Evolutionary conservation across 2,113 vertebrate species (phyloP), one percentile per base, ranked within the genome.

Genomic region (Trochalopteron elliotii): DNA sequence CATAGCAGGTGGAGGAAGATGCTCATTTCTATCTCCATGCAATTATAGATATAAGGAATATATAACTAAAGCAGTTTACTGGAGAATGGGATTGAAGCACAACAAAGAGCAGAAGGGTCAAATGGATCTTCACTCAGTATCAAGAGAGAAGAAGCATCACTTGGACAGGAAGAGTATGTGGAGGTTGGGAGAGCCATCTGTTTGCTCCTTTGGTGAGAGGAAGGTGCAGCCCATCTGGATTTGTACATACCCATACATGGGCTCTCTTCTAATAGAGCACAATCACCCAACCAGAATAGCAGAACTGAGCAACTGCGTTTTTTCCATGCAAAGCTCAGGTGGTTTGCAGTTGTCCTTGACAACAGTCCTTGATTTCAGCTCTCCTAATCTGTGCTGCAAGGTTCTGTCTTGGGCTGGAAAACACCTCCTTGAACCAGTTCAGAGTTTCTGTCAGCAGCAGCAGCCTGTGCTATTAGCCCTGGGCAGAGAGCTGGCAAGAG

Each of bases 181-280:
- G 23, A 89, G 28, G 12, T 4, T 87, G 50, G 23, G 15, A 45
- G 33, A 28, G 35, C 35, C 22, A 70, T 42, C 33, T 74, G 3
- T 64, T 18, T 27, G 47, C 24, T 68, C 35, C 49, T 80, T 44
- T 56, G 40, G 30, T 64, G 71, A 68, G n/a, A 80, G n/a, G 27
- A 79, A 65, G 57, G 37, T 50, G 40, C 7, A 37, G 22, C 25
- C 11, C 27, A 57, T 21, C 40, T 44, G 1, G 2, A 7, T 79
- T 4, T 12, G 25, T 25, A 6, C 12, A 8, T 11, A 12, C 17
- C 15, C 0, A 0, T 24, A 16, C 1, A 0, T 10, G 50, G 57
- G 23, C 68, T 80, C 37, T 13, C 64, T 81, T 65, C 44, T 63
- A 30, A 30, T 1, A 80, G 23, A 76, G 30, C 57, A 68, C 12